phyloP scores from a whole-genome alignment of 2,113 vertebrate genomes.

The Sapajus apella region DNA sequence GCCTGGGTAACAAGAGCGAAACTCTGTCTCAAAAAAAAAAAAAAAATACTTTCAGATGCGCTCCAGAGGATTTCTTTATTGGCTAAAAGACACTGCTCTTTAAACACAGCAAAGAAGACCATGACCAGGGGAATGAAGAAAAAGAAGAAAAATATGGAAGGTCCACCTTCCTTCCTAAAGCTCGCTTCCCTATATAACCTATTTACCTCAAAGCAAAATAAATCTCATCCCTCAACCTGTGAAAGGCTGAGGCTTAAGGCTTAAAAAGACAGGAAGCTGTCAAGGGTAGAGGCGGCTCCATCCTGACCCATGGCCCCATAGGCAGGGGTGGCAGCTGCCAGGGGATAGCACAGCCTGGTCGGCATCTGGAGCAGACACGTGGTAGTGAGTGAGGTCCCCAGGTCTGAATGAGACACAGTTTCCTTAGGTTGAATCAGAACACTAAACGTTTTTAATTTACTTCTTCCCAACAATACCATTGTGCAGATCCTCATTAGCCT shows the following conservation, averaged over 20 bases:
- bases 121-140: no score
- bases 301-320: background rate
- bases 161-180: background rate
- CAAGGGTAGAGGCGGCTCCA: background rate
- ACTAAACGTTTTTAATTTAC: background rate
- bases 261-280: background rate
- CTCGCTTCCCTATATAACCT: background rate
- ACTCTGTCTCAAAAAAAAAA: no score
- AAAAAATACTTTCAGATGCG: background rate
- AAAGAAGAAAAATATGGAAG: background rate
- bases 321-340: background rate
- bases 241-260: background rate
- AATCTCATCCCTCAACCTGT: background rate
- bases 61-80: background rate
- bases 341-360: background rate
- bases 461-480: background rate
- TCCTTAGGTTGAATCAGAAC: background rate
- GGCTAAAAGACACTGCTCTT: background rate
- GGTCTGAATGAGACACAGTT: background rate
- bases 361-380: rapidly evolving
- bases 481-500: background rate
- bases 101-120: background rate
- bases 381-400: background rate
- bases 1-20: no score
- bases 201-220: background rate